Evolutionary conservation across 2,888 invertebrate genomes (phyloP), one percentile per base, ranked within the genome.

Genomic region (Lithosia quadra): DNA sequence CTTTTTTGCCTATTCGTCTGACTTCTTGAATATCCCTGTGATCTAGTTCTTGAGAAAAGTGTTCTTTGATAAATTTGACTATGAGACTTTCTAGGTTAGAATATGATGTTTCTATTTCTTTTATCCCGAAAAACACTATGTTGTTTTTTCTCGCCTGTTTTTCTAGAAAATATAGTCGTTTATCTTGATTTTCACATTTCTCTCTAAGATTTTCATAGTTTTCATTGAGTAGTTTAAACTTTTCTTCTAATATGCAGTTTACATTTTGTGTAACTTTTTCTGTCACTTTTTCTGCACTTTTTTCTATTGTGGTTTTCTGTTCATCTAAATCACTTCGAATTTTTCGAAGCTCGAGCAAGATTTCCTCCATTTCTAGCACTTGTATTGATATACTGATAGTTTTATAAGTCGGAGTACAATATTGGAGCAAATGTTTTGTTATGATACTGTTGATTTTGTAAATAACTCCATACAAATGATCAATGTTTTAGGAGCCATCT

Each of bases 71-170:
- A 7, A 33, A 63, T 2, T 56, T 21, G 0, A 63, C 8, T 0
- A 34, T 11, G 8, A 34, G 39, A 9, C 24, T 64, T 57, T 64
- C 64, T 33, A 65, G 22, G 2, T 49, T 15, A 13, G 4, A 1
- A 49, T 65, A 65, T 1, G 65, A 65, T 13, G 28, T 28, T 21
- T 59, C 59, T 0, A 9, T 49, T 33, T 65, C 59, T n/a, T 49
- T 59, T 8, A 65, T 18, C 0, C 65, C 58, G n/a, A 58, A 65
- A 22, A 65, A 43, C 0, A 65, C 39, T 11, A 65, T 36, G 18
- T 65, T 65, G n/a, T 43, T 65, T 33, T 24, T 10, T 28, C 58
- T 58, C n/a, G 24, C n/a, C 8, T 65, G 65, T 58, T 58, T 65
- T 43, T 65, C 65, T 18, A 65, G 5, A n/a, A 43, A 65, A 11